Percentiles rank a stretch among this genome's conserved stretches.
These are phyloP conservation scores for Nothoprocta pentlandii DNA, from an alignment of 2,113 vertebrate species.

Conservation along the genomic window DNA sequence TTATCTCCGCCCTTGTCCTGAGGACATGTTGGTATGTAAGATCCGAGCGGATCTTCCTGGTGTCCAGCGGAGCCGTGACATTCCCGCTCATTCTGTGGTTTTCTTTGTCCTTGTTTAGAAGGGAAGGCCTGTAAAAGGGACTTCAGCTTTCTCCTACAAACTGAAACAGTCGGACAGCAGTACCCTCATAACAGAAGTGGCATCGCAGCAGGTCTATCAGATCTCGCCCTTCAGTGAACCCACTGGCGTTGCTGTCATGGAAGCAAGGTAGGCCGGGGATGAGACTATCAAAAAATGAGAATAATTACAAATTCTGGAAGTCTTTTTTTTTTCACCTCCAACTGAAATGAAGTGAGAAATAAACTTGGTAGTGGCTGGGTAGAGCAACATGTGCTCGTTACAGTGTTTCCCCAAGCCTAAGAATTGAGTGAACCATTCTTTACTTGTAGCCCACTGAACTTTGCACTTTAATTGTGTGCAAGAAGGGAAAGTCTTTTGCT, in stretches of 20 bases:
- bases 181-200: conserved; percentile 77
- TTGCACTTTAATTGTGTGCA: not conserved
- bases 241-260: conserved; percentile 79
- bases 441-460: not conserved
- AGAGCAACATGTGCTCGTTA: not conserved
- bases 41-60: not conserved
- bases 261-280: conserved; percentile 76
- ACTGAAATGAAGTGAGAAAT: not conserved
- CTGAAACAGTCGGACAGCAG: conserved; percentile 74
- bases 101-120: conserved; percentile 67
- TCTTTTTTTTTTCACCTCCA: not conserved
- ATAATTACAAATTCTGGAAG: not conserved
- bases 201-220: conserved; percentile 81
- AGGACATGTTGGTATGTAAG: conserved; percentile 68
- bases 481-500: not conserved
- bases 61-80: not conserved
- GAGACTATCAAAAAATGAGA: not conserved
- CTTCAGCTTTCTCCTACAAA: conserved; percentile 76
- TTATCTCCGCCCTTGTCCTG: conserved; percentile 74
- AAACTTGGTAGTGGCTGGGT: not conserved
- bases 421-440: not conserved
- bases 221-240: conserved; percentile 80
- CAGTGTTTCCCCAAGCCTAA: not conserved
- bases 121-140: conserved; percentile 79
- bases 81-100: not conserved